Conservation (phyloP, 2,113 vertebrate species). For the Catharus minimus region DNA sequence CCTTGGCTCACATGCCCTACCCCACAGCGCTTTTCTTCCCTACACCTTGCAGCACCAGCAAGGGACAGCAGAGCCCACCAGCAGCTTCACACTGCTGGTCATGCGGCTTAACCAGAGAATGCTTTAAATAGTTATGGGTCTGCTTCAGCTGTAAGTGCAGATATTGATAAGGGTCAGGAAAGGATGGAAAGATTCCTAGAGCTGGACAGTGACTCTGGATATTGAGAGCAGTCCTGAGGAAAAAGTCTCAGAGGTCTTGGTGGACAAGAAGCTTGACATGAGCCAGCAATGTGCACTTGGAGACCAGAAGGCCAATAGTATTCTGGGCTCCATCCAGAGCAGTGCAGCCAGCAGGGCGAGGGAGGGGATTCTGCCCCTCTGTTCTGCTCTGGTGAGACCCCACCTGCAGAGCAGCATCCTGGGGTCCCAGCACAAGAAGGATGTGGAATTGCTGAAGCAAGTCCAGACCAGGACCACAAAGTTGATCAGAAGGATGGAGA, state of each 20-base stretch:
- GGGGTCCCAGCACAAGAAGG: background rate
- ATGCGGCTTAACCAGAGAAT: background rate
- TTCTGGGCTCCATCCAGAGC: background rate
- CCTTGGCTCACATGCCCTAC: accelerated
- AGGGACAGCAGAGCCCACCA: background rate
- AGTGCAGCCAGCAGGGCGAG: accelerated
- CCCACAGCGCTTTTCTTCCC: accelerated
- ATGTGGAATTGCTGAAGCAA: background rate
- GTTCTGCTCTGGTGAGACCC: background rate
- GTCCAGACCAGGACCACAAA: background rate
- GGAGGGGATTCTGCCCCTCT: background rate
- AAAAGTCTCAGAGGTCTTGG: background rate
- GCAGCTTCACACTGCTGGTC: background rate
- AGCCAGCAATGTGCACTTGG: background rate
- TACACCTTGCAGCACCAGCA: background rate
- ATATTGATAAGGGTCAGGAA: background rate
- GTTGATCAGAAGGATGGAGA: background rate
- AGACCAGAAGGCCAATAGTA: accelerated
- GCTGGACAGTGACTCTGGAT: background rate
- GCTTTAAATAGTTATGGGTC: background rate
- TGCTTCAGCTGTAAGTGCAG: background rate
- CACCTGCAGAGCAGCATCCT: background rate
- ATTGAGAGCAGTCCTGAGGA: background rate
- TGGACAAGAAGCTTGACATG: background rate
- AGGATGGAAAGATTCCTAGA: background rate